phyloP scores from a whole-genome alignment of 2,797 vertebrate genomes.

The Numenius phaeopus region DNA sequence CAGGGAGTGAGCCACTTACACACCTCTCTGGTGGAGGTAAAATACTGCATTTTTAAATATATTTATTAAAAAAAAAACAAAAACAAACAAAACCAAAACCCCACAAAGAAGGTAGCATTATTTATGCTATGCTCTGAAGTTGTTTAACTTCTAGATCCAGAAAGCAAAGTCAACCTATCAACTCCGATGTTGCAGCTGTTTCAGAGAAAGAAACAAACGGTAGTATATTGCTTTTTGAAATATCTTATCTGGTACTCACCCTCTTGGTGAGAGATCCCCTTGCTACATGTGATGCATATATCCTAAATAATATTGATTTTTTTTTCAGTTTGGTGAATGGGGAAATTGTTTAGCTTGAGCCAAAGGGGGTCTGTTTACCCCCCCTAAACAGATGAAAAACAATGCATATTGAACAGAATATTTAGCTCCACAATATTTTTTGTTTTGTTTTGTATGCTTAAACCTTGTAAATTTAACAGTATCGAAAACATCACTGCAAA shows the following conservation, averaged over 20 bases:
- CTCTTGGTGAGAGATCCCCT: not conserved
- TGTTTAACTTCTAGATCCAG: not conserved
- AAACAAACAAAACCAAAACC: not conserved
- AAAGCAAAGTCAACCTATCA: not conserved
- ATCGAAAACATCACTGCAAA: not conserved
- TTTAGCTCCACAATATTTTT: not conserved
- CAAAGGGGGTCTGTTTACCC: not conserved
- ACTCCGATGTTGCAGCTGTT: not conserved
- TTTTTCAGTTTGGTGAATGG: not conserved
- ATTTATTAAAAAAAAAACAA: not conserved
- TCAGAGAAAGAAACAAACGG: not conserved
- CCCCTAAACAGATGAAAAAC: not conserved
- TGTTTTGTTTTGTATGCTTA: not conserved
- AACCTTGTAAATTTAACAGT: not conserved
- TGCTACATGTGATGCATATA: not conserved
- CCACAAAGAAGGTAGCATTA: not conserved
- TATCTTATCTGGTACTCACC: not conserved
- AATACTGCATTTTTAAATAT: not conserved
- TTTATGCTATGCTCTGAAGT: not conserved
- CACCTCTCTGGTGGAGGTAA: constrained; percentile 11
- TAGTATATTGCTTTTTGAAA: not conserved
- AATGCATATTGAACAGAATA: not conserved
- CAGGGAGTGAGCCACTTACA: not conserved
- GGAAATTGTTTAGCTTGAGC: not conserved
- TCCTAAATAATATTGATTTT: not conserved